A percentile compares a stretch with the other conserved stretches of the same genome.
Evolutionary conservation across 2,797 vertebrate species (phyloP).

Genomic region (Netta rufina): DNA sequence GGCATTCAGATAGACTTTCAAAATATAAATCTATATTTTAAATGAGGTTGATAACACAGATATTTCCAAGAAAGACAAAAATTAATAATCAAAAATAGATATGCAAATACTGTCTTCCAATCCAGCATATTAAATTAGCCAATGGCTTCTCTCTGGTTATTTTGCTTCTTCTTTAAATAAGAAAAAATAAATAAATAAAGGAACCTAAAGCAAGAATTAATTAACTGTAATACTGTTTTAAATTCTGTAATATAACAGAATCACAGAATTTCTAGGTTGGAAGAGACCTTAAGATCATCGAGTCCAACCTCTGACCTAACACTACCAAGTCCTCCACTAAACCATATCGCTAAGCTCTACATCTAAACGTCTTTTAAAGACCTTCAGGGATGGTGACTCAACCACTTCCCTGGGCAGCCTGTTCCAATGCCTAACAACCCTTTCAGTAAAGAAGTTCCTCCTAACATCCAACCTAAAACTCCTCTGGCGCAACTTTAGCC

Average conservation of each 20-base stretch:
- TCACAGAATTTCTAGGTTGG: too few relatives aligned
- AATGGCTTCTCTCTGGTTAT: accelerated
- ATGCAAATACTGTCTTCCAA: not conserved
- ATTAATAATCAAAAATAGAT: not conserved
- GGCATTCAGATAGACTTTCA: not conserved
- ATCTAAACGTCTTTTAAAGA: too few relatives aligned
- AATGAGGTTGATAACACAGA: not conserved
- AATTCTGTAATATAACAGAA: not conserved
- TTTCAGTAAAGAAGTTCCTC: too few relatives aligned
- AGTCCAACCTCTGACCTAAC: too few relatives aligned
- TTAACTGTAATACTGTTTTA: not conserved
- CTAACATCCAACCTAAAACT: too few relatives aligned
- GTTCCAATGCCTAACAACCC: too few relatives aligned
- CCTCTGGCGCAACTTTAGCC: too few relatives aligned
- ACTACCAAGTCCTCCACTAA: too few relatives aligned
- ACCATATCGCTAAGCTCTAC: too few relatives aligned
- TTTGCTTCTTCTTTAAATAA: not conserved
- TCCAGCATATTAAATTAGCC: not conserved
- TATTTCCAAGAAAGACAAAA: not conserved
- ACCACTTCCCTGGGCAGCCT: too few relatives aligned
- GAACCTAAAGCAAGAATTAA: not conserved
- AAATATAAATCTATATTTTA: not conserved
- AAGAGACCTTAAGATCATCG: too few relatives aligned
- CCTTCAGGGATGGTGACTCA: too few relatives aligned
- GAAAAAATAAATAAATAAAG: not conserved